Base-by-base conservation (phyloP, 2,888 invertebrate species). In the Cataglyphis cursor region DNA sequence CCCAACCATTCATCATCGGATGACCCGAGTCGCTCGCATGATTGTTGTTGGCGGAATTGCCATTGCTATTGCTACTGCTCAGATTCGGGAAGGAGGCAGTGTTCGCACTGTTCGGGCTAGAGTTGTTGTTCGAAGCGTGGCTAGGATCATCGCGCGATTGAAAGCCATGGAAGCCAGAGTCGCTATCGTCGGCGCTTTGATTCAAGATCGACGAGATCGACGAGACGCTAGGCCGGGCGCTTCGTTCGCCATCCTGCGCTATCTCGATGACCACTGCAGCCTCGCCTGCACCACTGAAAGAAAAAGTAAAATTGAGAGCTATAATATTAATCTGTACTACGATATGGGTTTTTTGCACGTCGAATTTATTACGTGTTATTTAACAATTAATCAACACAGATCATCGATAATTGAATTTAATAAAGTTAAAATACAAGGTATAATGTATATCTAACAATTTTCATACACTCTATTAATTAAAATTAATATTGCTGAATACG, bases 111-210 rank as follows among this genome's bases (percentile, higher is more conserved):
- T 94, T 94, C 0, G 94, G 94, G 68, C 94, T 94, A 44, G 94
- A 94, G 78, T 94, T 94, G 83, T 94, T 93, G 87, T 94, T 94
- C n/a, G 94, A 93, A 3, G 93, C 93, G 88, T 94, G 93, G 74
- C 93, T 94, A 2, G 94, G 94, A 28, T 94, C 94, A 78, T 94
- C 93, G 18, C 94, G 90, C 5, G 94, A 93, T 82, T 93, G 94
- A 70, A 94, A 94, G 12, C 95, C 95, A 80, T 95, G 95, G 87
- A 95, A 95, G 10, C 95, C 95, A 0, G 94, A 94, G 86, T 95
- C 95, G 82, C 95, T 95, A 88, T 95, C 95, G 87, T 95, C 95
- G 18, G 94, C 94, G 78, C 94, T 95, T 82, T 94, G 93, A 84
- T 94, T 94, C 74, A 94, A 88, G 62, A 93, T 93, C 65, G 95